phyloP scores from a whole-genome alignment of 1,140 invertebrate genomes.

The Drosophila obscura region DNA sequence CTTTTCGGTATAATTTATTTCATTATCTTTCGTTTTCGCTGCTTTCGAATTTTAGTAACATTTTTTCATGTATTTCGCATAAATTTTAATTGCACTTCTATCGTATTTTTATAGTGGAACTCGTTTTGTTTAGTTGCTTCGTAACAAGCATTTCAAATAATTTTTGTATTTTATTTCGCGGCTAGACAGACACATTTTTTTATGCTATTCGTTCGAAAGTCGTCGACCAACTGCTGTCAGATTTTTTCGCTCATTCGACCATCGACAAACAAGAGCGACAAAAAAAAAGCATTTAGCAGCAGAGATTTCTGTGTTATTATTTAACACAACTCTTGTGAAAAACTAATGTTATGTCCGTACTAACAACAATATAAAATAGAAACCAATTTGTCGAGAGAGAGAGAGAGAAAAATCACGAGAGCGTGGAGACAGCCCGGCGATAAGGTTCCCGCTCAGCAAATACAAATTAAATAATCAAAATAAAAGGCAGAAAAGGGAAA shows the following conservation, averaged over 20 bases:
- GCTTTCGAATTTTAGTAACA: constrained; percentile 17
- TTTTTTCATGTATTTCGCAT: constrained; percentile 15
- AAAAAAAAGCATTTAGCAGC: constrained; percentile 70
- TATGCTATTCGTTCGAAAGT: constrained; percentile 81
- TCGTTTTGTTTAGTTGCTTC: constrained; percentile 24
- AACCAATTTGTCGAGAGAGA: constrained; percentile 56
- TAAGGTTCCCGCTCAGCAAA: constrained; percentile 56
- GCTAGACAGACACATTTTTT: constrained; percentile 59
- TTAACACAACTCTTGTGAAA: constrained; percentile 64
- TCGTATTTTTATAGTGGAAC: constrained; percentile 44
- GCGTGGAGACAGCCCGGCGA: constrained; percentile 39
- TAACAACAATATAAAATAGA: constrained; percentile 54
- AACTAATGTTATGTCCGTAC: constrained; percentile 43
- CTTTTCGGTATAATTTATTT: constrained; percentile 1
- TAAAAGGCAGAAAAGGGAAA: constrained; percentile 31
- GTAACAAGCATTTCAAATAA: constrained; percentile 41
- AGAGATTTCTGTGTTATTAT: constrained; percentile 75
- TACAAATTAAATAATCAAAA: constrained; percentile 65
- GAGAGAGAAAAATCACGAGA: constrained; percentile 16
- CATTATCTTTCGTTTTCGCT: constrained; percentile 23
- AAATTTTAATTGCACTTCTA: constrained; percentile 7
- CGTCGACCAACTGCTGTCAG: constrained; percentile 75
- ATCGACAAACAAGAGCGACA: constrained; percentile 50
- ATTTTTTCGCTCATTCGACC: constrained; percentile 55
- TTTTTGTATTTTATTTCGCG: constrained; percentile 47